Base-by-base conservation (phyloP, 2,113 vertebrate genomes). In the Mola mola region DNA sequence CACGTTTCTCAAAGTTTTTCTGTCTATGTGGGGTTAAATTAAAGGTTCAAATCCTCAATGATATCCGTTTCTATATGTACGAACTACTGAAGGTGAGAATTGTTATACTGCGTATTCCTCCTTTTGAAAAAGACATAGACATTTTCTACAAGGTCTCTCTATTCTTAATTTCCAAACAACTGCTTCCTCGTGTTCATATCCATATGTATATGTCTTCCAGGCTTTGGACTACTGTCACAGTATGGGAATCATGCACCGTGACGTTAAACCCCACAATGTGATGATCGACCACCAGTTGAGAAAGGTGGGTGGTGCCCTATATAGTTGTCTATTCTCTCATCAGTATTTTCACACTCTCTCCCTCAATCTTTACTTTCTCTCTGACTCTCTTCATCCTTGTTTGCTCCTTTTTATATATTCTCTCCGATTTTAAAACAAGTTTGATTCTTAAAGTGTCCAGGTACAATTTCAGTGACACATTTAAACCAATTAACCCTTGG, bases 171-270 rank as follows among this genome's bases (percentile, higher is more conserved):
- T 29, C 28, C 28, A 29, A 5, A 29, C 9, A 29, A 29, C 9
- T 29, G 28, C 28, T 7, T 29, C 36, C 1, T n/a, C n/a, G 12
- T 36, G 33, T 12, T 10, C 6, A 11, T 52, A 10, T 42, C 31
- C 60, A 25, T 68, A 21, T 46, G 15, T 58, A 31, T 38, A 16
- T 47, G 15, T 43, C 11, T 31, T 13, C 2, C 84, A 98, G 97
- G 97, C 97, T 82, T 93, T 99, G 93, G 96, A 99, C 93, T 99
- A 98, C 92, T 98, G 97, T 91, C 97, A 98, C 89, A 99, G 97
- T 91, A 98, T 98, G 94, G 97, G 97, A 66, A 98, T 99, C 91
- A 99, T 99, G 97, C 97, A 98, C 89, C 94, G 97, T 75, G 97
- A 99, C 41, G 97, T 99, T 87, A 99, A 99, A 89, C 97, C 97